phyloP scores from a whole-genome alignment of 2,797 vertebrate genomes.

The Neomorphus geoffroyi region DNA sequence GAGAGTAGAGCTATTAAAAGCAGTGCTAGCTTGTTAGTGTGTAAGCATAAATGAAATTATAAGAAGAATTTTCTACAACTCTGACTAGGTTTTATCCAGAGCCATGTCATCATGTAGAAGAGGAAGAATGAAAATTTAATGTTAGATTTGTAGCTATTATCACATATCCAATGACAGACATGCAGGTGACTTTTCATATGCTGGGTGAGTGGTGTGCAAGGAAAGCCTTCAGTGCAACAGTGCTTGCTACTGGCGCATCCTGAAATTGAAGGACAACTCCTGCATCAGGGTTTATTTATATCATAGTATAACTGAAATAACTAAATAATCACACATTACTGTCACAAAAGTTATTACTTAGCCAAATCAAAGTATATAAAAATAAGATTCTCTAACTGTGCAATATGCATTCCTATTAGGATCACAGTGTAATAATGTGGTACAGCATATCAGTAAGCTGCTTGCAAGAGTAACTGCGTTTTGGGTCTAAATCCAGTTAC shows the following conservation, averaged over 20 bases:
- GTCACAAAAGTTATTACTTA: not conserved
- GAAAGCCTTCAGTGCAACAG: not conserved
- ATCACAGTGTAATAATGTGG: not conserved
- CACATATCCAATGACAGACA: not conserved
- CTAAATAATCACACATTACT: not conserved
- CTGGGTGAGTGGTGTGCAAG: not conserved
- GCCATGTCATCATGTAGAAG: not conserved
- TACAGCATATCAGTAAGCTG: not conserved
- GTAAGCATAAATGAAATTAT: not conserved
- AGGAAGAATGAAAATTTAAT: constrained; percentile 9
- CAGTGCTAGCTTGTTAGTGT: not conserved
- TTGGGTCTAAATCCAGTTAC: not conserved
- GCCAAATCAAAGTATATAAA: not conserved
- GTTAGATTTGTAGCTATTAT: constrained; percentile 13
- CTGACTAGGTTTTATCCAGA: not conserved
- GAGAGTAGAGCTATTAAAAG: not conserved
- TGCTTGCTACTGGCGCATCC: not conserved
- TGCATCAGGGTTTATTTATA: not conserved
- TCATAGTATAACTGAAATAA: not conserved
- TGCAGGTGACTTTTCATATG: not conserved
- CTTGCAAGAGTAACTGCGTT: not conserved
- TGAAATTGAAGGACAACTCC: not conserved
- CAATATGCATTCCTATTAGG: not conserved
- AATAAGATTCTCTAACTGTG: not conserved
- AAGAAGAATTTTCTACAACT: not conserved